Conservation (phyloP, 2,888 invertebrate species). For the Sarcophaga subvicina region DNA sequence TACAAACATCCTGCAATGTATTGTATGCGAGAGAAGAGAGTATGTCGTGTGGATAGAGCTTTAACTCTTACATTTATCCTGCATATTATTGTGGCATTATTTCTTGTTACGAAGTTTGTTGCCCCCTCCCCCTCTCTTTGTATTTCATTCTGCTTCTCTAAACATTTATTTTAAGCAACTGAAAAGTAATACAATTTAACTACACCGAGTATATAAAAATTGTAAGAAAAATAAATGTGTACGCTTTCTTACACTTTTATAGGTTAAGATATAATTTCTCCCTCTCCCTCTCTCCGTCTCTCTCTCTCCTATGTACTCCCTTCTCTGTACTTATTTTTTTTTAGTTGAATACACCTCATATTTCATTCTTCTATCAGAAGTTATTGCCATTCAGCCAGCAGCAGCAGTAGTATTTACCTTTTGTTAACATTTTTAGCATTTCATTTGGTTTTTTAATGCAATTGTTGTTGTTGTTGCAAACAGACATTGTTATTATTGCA, state of each 20-base stretch:
- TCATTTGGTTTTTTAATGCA: background rate
- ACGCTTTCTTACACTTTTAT: background rate
- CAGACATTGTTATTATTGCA: too few species aligned
- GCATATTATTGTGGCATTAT: slow-evolving; percentile 17
- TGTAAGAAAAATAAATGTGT: background rate
- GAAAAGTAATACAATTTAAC: background rate
- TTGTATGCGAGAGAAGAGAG: too few species aligned
- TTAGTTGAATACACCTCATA: background rate
- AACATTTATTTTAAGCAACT: background rate
- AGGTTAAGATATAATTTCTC: too few species aligned
- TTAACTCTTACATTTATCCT: slow-evolving; percentile 39
- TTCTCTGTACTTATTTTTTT: background rate
- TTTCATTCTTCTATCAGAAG: background rate
- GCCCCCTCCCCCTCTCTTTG: background rate
- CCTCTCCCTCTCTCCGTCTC: too few species aligned
- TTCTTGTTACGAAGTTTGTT: background rate
- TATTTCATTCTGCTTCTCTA: background rate
- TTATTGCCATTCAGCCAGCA: background rate
- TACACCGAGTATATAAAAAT: background rate
- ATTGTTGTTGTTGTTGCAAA: background rate
- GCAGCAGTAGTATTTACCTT: background rate
- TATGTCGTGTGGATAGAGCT: background rate
- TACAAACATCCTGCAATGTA: background rate
- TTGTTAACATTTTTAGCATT: background rate
- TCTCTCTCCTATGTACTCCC: too few species aligned